phyloP scores from a whole-genome alignment of 2,888 invertebrate genomes.

The Monoplex corrugatus region DNA sequence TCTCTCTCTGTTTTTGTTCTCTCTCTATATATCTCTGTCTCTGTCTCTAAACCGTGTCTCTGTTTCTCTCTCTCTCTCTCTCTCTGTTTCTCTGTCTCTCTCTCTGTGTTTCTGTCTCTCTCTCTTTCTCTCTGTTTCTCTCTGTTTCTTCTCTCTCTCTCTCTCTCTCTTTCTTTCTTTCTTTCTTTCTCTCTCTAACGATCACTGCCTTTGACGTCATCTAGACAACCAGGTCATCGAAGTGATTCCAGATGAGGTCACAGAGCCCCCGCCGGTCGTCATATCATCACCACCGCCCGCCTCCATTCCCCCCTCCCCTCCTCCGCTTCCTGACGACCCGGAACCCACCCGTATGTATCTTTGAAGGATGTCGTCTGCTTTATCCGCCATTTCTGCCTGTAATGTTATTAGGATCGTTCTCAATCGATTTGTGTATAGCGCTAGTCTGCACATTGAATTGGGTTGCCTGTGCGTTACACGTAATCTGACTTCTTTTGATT shows the following conservation, averaged over 20 bases:
- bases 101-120: background rate
- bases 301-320: constrained; percentile 3
- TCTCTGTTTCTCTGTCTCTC: background rate
- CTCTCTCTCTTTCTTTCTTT: too few species aligned
- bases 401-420: too few species aligned
- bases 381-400: background rate
- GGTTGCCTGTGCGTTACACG: too few species aligned
- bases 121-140: too few species aligned
- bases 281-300: background rate
- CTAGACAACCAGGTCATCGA: background rate
- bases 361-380: background rate
- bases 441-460: too few species aligned
- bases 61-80: too few species aligned
- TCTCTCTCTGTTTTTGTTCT: too few species aligned
- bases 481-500: too few species aligned
- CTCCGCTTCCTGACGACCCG: background rate
- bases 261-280: background rate
- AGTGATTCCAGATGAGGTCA: background rate
- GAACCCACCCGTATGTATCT: constrained; percentile 20
- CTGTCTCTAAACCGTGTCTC: too few species aligned
- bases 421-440: too few species aligned
- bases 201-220: background rate
- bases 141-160: too few species aligned
- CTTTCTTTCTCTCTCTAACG: background rate
- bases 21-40: too few species aligned